These are phyloP conservation scores for Mesocentrotus franciscanus DNA, from an alignment of 53 echinoderm and acorn worm genomes.

Conservation along the genomic window DNA sequence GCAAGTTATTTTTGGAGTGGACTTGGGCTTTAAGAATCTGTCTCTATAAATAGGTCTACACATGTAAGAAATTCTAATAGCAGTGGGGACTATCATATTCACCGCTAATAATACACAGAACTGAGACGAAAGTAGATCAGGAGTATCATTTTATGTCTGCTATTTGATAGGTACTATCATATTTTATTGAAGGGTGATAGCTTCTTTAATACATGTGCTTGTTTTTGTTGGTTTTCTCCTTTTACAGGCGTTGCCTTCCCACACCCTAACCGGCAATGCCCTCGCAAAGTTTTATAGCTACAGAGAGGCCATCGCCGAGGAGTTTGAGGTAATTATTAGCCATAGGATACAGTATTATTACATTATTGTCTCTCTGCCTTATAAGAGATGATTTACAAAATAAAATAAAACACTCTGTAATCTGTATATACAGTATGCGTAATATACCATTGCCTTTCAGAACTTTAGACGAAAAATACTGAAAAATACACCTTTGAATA, in stretches of 20 bases:
- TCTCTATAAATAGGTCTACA: not conserved
- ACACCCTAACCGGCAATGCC: conserved; percentile 77
- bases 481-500: too few relatives aligned
- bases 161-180: conserved; percentile 12
- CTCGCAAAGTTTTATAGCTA: conserved; percentile 83
- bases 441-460: too few relatives aligned
- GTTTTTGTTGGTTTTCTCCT: conserved; percentile 1
- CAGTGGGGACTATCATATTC: not conserved
- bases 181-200: not conserved
- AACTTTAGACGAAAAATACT: too few relatives aligned
- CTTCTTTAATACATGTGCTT: conserved; percentile 12
- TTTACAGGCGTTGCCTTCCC: conserved; percentile 80
- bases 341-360: too few relatives aligned
- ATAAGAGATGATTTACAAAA: too few relatives aligned
- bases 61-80: not conserved
- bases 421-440: too few relatives aligned
- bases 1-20: too few relatives aligned
- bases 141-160: not conserved
- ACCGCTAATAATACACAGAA: not conserved
- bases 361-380: too few relatives aligned
- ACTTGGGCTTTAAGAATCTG: not conserved
- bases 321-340: conserved; percentile 74
- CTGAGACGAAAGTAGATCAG: not conserved
- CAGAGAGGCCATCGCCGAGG: conserved; percentile 82
- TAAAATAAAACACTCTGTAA: too few relatives aligned